Evolutionary conservation across 2,113 vertebrate genomes (phyloP), one percentile per base, ranked within the genome.

Genomic region (Kryptolebias marmoratus): DNA sequence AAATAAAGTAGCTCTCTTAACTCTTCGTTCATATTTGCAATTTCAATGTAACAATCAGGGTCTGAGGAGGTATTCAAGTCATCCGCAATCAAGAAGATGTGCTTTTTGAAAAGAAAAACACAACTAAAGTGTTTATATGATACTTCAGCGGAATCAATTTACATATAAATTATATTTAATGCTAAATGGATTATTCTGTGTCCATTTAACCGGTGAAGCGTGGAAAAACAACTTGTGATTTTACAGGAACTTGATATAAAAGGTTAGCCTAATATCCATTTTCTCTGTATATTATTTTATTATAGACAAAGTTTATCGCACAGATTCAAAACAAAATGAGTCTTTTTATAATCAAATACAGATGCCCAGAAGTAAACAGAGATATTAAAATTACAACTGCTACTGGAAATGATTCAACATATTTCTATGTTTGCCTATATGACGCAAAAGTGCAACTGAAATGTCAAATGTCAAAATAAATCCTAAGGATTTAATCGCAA

Each of bases 1-100:
- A 22, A 22, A 22, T 22, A 59, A 10, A 11, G 2, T 39, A 11
- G 61, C 42, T 52, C 32, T 4, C n/a, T 48, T 18, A 22, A 67
- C 68, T 56, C 48, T 58, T 79, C 30, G 27, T 60, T 50, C 28
- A 81, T 60, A 76, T 75, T 79, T 73, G 71, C 61, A 70, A 79
- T 65, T 59, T 67, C 73, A 83, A 86, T 73, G 44, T 44, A 18
- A 32, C 60, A 80, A 74, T 83, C 68, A 71, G 64, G n/a, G 11
- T 69, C 52, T 15, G 28, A 81, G 32, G 16, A 61, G 0, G 61
- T 84, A 32, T 66, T 73, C 47, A 71, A 52, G 11, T 55, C 30
- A 71, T 81, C 50, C 45, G 54, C 62, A 87, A 81, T 90, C 84
- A 90, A 63, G 67, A 59, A 49, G 56, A 71, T 28, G 31, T 0